Evolutionary conservation across 2,797 vertebrate genomes (phyloP).

Genomic region (Setipinna tenuifilis): DNA sequence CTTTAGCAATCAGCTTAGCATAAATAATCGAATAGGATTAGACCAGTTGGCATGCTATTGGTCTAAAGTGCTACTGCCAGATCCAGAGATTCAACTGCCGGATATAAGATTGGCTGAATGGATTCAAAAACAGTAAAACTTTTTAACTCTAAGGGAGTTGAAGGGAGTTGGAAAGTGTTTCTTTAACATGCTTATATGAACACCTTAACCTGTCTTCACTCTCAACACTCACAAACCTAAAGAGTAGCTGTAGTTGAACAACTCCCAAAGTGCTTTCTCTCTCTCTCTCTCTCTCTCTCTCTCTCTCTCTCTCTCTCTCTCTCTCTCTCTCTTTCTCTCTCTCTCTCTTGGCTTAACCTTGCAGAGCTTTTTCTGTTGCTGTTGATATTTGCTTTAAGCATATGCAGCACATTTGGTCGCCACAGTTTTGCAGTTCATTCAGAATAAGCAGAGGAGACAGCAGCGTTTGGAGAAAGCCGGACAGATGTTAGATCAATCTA

Average conservation of each 20-base stretch:
- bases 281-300: constrained; percentile 24
- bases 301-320: constrained; percentile 25
- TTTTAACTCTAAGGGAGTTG: too few relatives aligned
- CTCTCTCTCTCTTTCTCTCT: constrained; percentile 14
- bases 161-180: background rate
- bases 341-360: constrained; percentile 28
- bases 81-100: too few relatives aligned
- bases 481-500: constrained; percentile 22
- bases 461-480: background rate
- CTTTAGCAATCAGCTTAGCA: too few relatives aligned
- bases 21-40: too few relatives aligned
- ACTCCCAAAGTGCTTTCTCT: background rate
- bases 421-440: background rate
- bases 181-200: constrained; percentile 11
- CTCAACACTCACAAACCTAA: background rate
- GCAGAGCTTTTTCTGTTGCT: background rate
- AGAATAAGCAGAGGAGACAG: background rate
- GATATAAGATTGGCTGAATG: too few relatives aligned
- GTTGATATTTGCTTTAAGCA: background rate
- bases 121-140: too few relatives aligned
- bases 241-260: too few relatives aligned
- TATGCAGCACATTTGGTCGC: background rate
- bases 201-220: background rate
- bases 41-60: too few relatives aligned
- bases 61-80: too few relatives aligned